These are phyloP conservation scores for Formica selysi DNA, from an alignment of 1,140 invertebrate species.

Conservation along the genomic window DNA sequence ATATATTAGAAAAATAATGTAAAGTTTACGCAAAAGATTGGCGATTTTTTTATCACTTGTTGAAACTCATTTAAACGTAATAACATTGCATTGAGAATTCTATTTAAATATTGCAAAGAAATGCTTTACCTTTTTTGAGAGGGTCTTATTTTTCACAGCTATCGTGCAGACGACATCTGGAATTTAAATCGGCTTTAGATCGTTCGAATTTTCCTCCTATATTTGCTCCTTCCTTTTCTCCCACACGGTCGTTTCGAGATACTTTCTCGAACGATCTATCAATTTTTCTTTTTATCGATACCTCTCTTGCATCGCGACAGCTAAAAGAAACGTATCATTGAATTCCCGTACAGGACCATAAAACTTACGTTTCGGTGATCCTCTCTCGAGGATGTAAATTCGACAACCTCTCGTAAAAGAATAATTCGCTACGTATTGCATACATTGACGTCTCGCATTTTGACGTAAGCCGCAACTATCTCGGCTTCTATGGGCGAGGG, in stretches of 20 bases:
- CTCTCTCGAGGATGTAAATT: conserved; percentile 35
- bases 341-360: conserved; percentile 25
- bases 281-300: conserved; percentile 54
- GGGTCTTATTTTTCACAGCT: background rate
- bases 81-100: background rate
- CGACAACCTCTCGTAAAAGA: conserved; percentile 52
- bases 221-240: background rate
- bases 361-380: conserved; percentile 37
- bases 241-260: too few species aligned
- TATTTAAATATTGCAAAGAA: background rate
- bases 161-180: background rate
- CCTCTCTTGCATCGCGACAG: conserved; percentile 11
- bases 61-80: background rate
- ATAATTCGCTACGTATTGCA: conserved; percentile 28
- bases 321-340: conserved; percentile 25
- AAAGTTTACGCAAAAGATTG: background rate
- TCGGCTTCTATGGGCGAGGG: conserved; percentile 5
- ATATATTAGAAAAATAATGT: background rate
- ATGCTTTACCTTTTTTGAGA: background rate
- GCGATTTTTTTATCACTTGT: background rate
- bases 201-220: background rate
- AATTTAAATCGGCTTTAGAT: conserved; percentile 9
- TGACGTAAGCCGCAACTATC: conserved; percentile 45
- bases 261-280: conserved; percentile 9
- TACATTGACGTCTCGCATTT: conserved; percentile 24